Evolutionary conservation across 37 sponge, comb jelly and placozoan genomes (phyloP).

Genomic region (Chondrilla cf. caribensis): DNA sequence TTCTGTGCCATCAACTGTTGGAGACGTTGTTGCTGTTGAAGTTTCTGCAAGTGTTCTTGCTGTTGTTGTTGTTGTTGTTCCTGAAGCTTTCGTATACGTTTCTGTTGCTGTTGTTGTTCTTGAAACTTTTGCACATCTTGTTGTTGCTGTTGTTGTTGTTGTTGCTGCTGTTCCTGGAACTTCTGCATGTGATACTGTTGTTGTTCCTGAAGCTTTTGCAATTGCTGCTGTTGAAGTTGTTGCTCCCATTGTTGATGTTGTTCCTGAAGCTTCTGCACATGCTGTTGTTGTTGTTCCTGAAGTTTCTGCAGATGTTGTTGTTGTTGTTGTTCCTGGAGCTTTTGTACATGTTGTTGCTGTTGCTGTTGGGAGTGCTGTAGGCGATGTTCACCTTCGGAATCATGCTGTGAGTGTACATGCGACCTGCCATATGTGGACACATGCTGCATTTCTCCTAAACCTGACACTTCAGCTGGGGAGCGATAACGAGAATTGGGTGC

Average conservation of each 20-base stretch:
- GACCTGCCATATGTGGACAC: too few relatives aligned
- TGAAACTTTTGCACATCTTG: not conserved
- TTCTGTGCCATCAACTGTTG: constrained; percentile 15
- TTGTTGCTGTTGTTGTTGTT: not conserved
- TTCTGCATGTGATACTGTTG: constrained; percentile 1
- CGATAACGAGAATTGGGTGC: too few relatives aligned
- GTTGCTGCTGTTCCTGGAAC: not conserved
- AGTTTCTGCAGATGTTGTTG: not conserved
- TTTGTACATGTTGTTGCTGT: not conserved
- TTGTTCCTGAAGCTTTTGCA: not conserved
- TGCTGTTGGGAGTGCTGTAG: not conserved
- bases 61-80: not conserved
- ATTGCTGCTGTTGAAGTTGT: constrained; percentile 18
- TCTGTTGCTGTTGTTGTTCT: not conserved
- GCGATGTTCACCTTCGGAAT: too few relatives aligned
- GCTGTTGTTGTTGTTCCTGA: not conserved
- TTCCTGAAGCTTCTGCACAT: not conserved
- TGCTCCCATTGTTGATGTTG: not conserved
- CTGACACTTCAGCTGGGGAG: too few relatives aligned
- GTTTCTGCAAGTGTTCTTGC: constrained; percentile 27
- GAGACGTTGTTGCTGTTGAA: constrained; percentile 24
- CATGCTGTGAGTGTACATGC: too few relatives aligned
- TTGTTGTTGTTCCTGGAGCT: not conserved
- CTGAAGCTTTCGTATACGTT: not conserved
- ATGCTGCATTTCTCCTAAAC: too few relatives aligned